Evolutionary conservation across 1,140 invertebrate genomes (phyloP), one percentile per base, ranked within the genome.

Genomic region (Harpegnathos saltator): DNA sequence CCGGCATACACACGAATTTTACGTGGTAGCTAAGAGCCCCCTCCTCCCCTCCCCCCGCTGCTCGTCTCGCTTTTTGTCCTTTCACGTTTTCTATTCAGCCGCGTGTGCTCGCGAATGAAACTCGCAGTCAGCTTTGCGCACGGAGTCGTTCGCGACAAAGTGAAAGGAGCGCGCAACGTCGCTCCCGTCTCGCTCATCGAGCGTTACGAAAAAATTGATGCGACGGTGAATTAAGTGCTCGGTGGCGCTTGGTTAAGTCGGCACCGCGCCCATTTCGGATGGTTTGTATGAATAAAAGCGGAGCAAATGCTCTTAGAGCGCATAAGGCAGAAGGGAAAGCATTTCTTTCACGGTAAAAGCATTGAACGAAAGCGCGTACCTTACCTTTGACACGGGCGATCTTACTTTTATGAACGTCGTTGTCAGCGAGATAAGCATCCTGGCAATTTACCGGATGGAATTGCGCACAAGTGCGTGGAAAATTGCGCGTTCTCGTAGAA

Each of bases 1-100:
- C 29, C 59, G 59, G 74, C 17, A 71, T 62, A 71, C 71, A 71
- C 71, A 69, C 29, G 68, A 87, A 87, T 87, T 87, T 44, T 83
- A 61, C 66, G 75, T 29, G 7, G 22, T 44, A 74, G 19, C 59
- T 69, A 65, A 80, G 58, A 75, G 63, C 75, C n/a, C n/a, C n/a
- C n/a, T n/a, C n/a, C n/a, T n/a, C n/a, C n/a, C n/a, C n/a, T n/a
- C n/a, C n/a, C n/a, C n/a, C n/a, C 14, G 38, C 1, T 33, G 38
- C 22, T 58, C 69, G 14, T 78, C 22, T 1, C 26, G 22, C 82
- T 86, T 81, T 85, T 82, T 71, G 63, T 38, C 62, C 56, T 24
- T 52, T 38, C 29, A 33, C 11, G n/a, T 69, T 48, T 56, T 24
- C 56, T 26, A 59, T 63, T 82, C 78, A 82, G 56, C 26, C 69